phyloP scores from a whole-genome alignment of 2,113 vertebrate species.

The Syngnathus scovelli region DNA sequence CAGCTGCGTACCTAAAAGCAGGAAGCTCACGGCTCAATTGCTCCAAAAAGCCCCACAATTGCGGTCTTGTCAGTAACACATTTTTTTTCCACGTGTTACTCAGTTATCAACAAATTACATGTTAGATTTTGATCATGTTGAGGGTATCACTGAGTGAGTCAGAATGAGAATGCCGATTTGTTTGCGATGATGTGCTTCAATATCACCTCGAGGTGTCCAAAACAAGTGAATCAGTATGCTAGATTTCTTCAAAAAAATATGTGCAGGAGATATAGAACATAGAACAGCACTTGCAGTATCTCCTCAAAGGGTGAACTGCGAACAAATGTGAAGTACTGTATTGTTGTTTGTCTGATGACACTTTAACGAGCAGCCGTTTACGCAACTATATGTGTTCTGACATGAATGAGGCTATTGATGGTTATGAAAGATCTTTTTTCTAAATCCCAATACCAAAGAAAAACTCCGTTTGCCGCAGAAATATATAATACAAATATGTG shows the following conservation, averaged over 20 bases:
- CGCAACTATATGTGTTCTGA: neutral
- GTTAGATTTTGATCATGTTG: conserved; percentile 24
- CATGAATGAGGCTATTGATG: too few relatives aligned
- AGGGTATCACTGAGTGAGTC: conserved; percentile 18
- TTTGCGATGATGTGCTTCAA: conserved; percentile 5
- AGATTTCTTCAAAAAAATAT: neutral
- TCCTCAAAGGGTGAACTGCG: neutral
- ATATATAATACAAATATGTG: neutral
- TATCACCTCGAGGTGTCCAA: neutral
- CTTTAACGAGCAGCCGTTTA: neutral
- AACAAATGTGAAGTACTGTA: neutral
- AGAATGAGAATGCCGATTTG: conserved; percentile 18
- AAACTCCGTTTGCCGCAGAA: too few relatives aligned
- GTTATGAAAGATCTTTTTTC: too few relatives aligned
- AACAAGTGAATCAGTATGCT: neutral
- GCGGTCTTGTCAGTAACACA: conserved; percentile 34
- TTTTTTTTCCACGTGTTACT: conserved; percentile 9
- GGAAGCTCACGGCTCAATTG: conserved; percentile 34
- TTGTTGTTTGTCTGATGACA: neutral
- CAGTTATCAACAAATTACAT: conserved; percentile 24
- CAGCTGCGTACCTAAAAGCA: conserved; percentile 28
- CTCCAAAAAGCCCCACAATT: conserved; percentile 23
- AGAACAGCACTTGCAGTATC: too few relatives aligned
- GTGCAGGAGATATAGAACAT: neutral
- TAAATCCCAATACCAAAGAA: too few relatives aligned